Evolutionary conservation across 2,888 invertebrate genomes (phyloP).

Genomic region (Dyspetes luteomarginatus): DNA sequence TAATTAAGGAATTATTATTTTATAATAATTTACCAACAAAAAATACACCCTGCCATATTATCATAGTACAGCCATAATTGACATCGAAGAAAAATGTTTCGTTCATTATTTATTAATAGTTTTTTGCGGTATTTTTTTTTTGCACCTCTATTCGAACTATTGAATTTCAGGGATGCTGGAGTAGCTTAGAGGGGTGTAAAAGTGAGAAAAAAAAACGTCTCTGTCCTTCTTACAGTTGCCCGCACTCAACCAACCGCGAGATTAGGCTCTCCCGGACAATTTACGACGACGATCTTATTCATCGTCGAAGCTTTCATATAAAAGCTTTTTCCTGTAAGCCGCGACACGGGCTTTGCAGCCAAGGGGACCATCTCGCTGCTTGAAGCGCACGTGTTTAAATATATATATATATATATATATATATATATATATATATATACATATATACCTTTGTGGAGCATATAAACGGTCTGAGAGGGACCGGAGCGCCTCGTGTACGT

Average conservation of each 20-base stretch:
- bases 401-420: not conserved
- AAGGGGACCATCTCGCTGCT: constrained; percentile 44
- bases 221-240: constrained; percentile 37
- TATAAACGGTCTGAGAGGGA: constrained; percentile 65
- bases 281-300: constrained; percentile 82
- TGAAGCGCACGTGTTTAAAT: constrained; percentile 27
- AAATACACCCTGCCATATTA: too few species aligned
- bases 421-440: not conserved
- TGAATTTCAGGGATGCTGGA: not conserved
- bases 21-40: too few species aligned
- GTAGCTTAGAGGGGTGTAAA: not conserved
- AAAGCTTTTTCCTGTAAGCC: constrained; percentile 84
- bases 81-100: too few species aligned
- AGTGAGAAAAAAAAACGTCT: constrained; percentile 43
- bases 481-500: constrained; percentile 12
- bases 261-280: constrained; percentile 81
- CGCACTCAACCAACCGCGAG: constrained; percentile 77
- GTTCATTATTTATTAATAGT: not conserved
- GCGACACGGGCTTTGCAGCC: constrained; percentile 76
- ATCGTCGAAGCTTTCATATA: constrained; percentile 80
- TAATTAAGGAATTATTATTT: too few species aligned
- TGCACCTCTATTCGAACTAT: not conserved
- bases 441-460: constrained; percentile 7
- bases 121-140: not conserved
- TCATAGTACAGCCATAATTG: too few species aligned